phyloP scores from a whole-genome alignment of 2,797 vertebrate species.

The Sebastes hubbsi region DNA sequence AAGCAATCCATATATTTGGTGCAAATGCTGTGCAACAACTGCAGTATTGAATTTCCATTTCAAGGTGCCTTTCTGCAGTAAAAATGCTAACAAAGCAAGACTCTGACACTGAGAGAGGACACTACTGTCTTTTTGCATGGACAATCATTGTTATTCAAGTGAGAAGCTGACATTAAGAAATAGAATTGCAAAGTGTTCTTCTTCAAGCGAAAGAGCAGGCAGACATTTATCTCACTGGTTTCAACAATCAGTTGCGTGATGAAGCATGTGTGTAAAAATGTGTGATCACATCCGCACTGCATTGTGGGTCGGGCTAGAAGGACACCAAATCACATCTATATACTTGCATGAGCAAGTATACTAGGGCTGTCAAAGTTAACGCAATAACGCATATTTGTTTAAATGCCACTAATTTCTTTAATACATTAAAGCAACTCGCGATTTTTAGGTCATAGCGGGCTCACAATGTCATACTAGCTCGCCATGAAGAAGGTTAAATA shows the following conservation, averaged over 20 bases:
- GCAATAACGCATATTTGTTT: no score
- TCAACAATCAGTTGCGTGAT: constrained; percentile 6
- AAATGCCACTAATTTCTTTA: no score
- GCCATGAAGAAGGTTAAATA: no score
- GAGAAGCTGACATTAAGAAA: constrained; percentile 31
- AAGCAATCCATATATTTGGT: constrained; percentile 46
- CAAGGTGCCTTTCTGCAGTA: not conserved
- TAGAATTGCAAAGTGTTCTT: not conserved
- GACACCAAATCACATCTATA: not conserved
- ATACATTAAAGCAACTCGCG: no score
- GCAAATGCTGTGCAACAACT: constrained; percentile 30
- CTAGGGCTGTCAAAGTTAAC: no score
- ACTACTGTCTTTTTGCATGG: not conserved
- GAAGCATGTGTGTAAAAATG: not conserved
- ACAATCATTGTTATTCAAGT: constrained; percentile 39
- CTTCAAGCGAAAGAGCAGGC: not conserved
- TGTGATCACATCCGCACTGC: not conserved
- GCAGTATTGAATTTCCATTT: constrained; percentile 47
- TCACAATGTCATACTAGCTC: no score
- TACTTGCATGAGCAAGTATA: not conserved
- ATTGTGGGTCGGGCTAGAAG: not conserved
- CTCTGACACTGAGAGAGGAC: not conserved
- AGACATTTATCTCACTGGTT: constrained; percentile 21
- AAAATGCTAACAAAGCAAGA: constrained; percentile 8
- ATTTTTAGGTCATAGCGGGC: no score